Evolutionary conservation across 1,140 invertebrate genomes (phyloP).

Genomic region (Lanistes nyassanus): DNA sequence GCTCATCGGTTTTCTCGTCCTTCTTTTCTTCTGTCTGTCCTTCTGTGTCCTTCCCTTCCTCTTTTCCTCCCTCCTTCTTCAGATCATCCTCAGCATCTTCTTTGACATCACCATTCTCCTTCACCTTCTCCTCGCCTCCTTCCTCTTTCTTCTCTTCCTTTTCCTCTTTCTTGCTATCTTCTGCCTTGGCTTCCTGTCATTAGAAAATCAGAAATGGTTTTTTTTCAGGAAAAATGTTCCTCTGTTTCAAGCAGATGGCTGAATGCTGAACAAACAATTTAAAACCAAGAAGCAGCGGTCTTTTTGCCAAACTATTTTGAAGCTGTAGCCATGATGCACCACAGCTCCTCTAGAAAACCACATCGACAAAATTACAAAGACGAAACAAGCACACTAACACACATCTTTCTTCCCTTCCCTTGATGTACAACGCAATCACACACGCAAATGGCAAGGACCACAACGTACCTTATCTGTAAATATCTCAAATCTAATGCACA

Average conservation of each 20-base stretch:
- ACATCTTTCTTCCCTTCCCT: no score
- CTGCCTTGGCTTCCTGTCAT: slow-evolving; percentile 37
- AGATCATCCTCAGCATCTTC: slow-evolving; percentile 9
- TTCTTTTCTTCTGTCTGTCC: slow-evolving; percentile 19
- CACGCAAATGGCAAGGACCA: not conserved
- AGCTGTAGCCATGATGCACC: no score
- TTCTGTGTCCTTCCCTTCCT: slow-evolving; percentile 35
- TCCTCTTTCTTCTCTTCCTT: slow-evolving; percentile 35
- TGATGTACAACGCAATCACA: not conserved
- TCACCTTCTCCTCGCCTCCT: slow-evolving; percentile 32
- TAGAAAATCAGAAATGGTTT: not conserved
- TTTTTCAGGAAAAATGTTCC: not conserved
- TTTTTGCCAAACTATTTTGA: no score
- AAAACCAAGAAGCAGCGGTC: no score
- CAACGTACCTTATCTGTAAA: not conserved
- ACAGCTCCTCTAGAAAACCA: no score
- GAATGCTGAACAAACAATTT: not conserved
- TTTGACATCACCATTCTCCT: slow-evolving; percentile 33
- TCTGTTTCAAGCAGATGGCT: not conserved
- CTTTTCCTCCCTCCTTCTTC: slow-evolving; percentile 28
- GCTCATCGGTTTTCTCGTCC: slow-evolving; percentile 23
- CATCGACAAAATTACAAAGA: not conserved
- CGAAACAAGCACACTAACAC: not conserved
- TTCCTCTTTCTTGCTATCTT: slow-evolving; percentile 34
- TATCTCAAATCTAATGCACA: not conserved